Conservation (phyloP, 1,140 invertebrate genomes). For the Caenorhabditis brenneri region DNA sequence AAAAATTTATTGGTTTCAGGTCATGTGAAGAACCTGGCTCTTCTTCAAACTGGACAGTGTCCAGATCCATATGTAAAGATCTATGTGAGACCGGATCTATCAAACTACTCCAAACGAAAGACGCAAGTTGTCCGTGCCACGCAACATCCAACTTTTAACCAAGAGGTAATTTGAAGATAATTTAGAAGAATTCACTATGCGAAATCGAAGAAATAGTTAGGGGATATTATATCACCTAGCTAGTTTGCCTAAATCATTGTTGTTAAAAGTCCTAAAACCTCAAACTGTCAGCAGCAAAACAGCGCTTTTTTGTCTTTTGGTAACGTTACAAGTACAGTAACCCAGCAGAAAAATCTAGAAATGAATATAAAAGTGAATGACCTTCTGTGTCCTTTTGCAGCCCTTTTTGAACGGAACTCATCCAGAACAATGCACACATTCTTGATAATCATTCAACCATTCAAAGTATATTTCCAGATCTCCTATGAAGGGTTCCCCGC, state of each 20-base stretch:
- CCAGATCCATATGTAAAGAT: constrained; percentile 59
- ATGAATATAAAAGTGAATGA: background rate
- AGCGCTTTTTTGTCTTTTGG: background rate
- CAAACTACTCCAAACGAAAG: constrained; percentile 51
- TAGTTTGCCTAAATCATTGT: no score
- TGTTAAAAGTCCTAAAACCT: no score
- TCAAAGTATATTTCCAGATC: background rate
- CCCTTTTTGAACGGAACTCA: no score
- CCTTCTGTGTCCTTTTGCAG: no score
- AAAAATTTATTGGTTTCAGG: constrained; percentile 46
- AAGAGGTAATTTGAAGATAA: no score
- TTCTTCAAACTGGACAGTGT: constrained; percentile 30
- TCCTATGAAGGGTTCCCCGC: background rate
- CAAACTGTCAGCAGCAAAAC: no score
- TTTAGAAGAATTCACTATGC: no score
- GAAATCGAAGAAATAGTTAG: no score
- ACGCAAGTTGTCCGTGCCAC: constrained; percentile 52
- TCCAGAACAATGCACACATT: no score
- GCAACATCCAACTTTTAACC: constrained; percentile 59
- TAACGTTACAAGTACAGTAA: background rate
- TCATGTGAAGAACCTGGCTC: constrained; percentile 50
- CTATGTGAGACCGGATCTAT: constrained; percentile 55
- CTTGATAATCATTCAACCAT: no score
- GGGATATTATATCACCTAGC: no score
- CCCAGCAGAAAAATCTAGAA: no score